Base-by-base conservation (phyloP, 2,888 invertebrate genomes). In the Eretmocerus hayati region DNA sequence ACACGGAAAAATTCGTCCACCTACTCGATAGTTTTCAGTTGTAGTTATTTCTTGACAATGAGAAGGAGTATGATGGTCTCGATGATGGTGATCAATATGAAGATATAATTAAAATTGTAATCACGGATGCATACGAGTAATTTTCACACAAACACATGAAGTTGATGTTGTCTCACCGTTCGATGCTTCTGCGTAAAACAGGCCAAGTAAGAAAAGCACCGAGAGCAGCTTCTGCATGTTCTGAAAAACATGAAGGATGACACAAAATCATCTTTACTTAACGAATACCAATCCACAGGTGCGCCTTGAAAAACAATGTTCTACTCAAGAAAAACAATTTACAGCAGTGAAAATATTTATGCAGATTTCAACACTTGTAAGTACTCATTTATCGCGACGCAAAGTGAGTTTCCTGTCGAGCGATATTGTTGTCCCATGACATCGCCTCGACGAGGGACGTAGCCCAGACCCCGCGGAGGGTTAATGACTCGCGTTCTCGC, bases 151-250 rank as follows among this genome's bases (percentile, higher is more conserved):
- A 26, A 26, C 11, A 26, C 26, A 26, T 9, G 26, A 26, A n/a
- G n/a, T n/a, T n/a, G n/a, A n/a, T n/a, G n/a, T n/a, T n/a, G n/a
- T n/a, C 45, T 42, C 22, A 49, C 48, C 42, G 3, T 5, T 2
- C n/a, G 40, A 11, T 16, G 31, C 19, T 18, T 21, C 38, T 1
- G 41, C 46, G 23, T 21, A 31, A 9, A 44, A 15, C 30, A 44
- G 18, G 11, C 43, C 49, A n/a, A 47, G 15, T n/a, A 49, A 20
- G 33, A 47, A 40, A 38, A 53, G 19, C 32, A 31, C 38, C 47
- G 44, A 41, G 9, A 53, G 42, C 42, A 26, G 43, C 33, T 43
- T 40, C 49, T 47, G 49, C 49, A 53, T 53, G 47, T 21, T 53
- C 48, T 53, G 44, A 2, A 44, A 41, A n/a, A n/a, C n/a, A n/a